Base-by-base conservation (phyloP, 2,888 invertebrate genomes). In the Pandemis heparana region DNA sequence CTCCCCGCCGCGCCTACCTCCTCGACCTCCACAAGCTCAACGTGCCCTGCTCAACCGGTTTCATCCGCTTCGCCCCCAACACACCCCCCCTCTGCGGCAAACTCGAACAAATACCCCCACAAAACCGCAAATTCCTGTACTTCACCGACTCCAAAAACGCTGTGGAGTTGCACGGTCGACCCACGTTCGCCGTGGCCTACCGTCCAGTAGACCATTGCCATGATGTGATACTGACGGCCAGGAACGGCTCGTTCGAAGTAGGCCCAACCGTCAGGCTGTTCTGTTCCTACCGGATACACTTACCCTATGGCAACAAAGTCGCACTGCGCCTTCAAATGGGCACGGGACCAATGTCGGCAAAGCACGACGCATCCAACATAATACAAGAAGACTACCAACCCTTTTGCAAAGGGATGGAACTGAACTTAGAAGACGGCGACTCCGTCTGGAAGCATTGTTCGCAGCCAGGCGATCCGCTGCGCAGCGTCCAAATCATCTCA, bases 171-270 rank as follows among this genome's bases (percentile, higher is more conserved):
- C 95, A 95, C 81, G 96, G 96, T 76, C 94, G 94, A 85, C 96
- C 96, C 73, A 95, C 96, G 87, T 97, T 96, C 94, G 95, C 95
- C 85, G 94, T 96, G 81, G 92, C 92, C 80, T 97, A 96, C 91
- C 95, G 95, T 83, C 89, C 95, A 80, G 96, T 97, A 75, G 97
- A 97, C 89, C 96, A 96, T 85, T 97, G 97, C 82, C 96, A 96
- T 85, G 96, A 96, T 86, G 95, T 96, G 77, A 95, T 96, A 48
- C 95, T 96, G 78, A 95, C 95, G 79, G 92, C 93, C 69, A 94
- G 95, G 78, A 96, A 96, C 91, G 96, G 96, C 83, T 95, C 96
- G 82, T 96, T 96, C 91, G 95, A 95, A 85, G 92, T 96, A 84
- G 95, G 95, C 78, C 96, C 96, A 8, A 94, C 93, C 0, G 90